A percentile compares a stretch with the other conserved stretches of the same genome.
phyloP scores from a whole-genome alignment of 2,797 vertebrate species.

The Mallotus villosus region DNA sequence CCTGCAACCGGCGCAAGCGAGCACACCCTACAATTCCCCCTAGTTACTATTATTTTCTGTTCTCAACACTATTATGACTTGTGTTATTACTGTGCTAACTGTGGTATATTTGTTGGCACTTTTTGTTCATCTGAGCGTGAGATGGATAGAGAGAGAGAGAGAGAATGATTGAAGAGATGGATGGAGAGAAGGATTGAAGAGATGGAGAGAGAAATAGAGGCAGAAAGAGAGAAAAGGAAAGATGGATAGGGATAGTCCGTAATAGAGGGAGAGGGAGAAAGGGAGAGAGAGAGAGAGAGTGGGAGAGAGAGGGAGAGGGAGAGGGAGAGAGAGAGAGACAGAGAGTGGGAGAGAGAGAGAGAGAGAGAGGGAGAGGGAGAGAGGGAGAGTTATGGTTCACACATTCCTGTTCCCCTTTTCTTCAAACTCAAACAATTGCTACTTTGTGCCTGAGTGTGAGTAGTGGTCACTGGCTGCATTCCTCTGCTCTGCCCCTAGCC shows the following conservation, averaged over 20 bases:
- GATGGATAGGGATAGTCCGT: conserved; percentile 23
- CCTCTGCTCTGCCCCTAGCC: conserved; percentile 1
- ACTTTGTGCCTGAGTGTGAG: conserved; percentile 75
- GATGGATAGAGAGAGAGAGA: conserved; percentile 5
- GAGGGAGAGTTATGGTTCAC: conserved; percentile 47
- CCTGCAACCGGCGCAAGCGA: too few relatives aligned
- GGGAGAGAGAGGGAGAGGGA: conserved; percentile 24
- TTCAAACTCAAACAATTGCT: conserved; percentile 71
- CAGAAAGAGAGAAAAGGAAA: conserved; percentile 28
- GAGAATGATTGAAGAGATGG: conserved; percentile 27
- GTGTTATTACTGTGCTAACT: too few relatives aligned
- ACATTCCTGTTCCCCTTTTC: conserved; percentile 77
- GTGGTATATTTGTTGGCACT: too few relatives aligned
- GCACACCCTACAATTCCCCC: too few relatives aligned
- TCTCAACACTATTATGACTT: too few relatives aligned
- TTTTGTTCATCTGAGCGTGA: too few relatives aligned
- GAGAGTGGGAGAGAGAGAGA: too few relatives aligned
- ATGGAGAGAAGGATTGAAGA: background rate
- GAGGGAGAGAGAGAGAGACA: conserved; percentile 55
- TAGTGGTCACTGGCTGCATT: conserved; percentile 70
- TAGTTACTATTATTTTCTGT: too few relatives aligned
- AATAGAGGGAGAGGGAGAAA: conserved; percentile 44
- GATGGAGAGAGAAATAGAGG: conserved; percentile 14
- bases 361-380: background rate
- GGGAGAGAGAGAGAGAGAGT: conserved; percentile 36